These are phyloP conservation scores for Acleris laterana DNA, from an alignment of 2,888 invertebrate species.

Conservation along the genomic window DNA sequence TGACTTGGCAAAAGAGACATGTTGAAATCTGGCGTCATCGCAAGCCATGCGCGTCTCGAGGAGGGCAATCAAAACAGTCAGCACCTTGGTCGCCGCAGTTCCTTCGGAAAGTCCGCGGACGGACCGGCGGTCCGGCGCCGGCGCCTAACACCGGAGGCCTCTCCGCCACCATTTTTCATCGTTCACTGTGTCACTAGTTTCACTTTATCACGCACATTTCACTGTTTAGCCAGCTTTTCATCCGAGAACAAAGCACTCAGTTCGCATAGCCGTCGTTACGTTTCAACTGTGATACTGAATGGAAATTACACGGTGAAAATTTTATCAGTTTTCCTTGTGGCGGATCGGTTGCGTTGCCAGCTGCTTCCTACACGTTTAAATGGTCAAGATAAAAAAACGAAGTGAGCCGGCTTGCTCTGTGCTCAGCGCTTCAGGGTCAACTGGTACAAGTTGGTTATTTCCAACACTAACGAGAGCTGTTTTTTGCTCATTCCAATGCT, in stretches of 20 bases:
- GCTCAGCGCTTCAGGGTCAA: conserved; percentile 73
- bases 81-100: conserved; percentile 85
- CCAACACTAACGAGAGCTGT: conserved; percentile 57
- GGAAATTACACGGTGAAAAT: conserved; percentile 17
- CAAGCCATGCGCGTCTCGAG: conserved; percentile 40
- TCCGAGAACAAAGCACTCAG: conserved; percentile 41
- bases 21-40: conserved; percentile 41
- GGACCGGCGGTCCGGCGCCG: conserved; percentile 71
- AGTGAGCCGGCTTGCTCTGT: conserved; percentile 43
- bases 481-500: conserved; percentile 72
- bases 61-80: conserved; percentile 48
- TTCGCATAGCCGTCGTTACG: conserved; percentile 21
- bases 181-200: conserved; percentile 52
- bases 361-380: conserved; percentile 29
- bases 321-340: conserved; percentile 15
- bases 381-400: conserved; percentile 33
- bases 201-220: conserved; percentile 53
- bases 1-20: neutral
- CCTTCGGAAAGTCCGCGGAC: conserved; percentile 80
- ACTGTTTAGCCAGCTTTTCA: conserved; percentile 47
- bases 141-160: conserved; percentile 74
- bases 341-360: conserved; percentile 16
- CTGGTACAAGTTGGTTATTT: conserved; percentile 66
- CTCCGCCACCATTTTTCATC: conserved; percentile 79
- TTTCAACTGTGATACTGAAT: conserved; percentile 29